Evolutionary conservation across 2,113 vertebrate genomes (phyloP).

Genomic region (Dendropsophus ebraccatus): DNA sequence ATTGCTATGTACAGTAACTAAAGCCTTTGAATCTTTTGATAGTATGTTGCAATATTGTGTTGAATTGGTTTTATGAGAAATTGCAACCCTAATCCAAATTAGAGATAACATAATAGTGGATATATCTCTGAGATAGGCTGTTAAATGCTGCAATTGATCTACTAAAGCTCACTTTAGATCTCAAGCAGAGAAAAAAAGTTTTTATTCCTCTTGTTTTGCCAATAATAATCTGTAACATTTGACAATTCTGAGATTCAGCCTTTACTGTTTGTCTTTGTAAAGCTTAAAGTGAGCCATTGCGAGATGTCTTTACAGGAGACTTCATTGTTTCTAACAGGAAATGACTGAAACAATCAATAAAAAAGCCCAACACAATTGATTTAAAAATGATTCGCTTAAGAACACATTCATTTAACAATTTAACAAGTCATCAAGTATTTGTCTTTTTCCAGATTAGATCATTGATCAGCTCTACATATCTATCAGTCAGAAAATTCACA

Average conservation of each 20-base stretch:
- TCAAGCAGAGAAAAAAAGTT: not conserved
- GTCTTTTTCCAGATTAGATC: not conserved
- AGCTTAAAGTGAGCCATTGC: not conserved
- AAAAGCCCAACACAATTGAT: not conserved
- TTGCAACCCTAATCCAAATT: no score
- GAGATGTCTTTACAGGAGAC: not conserved
- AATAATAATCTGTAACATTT: not conserved
- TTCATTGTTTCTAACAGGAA: not conserved
- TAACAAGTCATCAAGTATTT: not conserved
- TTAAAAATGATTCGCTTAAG: not conserved
- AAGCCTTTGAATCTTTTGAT: no score
- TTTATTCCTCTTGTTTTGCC: not conserved
- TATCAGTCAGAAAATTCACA: not conserved
- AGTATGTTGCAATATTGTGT: no score
- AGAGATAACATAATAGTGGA: no score
- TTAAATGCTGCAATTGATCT: no score
- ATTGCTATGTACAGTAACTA: no score
- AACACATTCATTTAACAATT: not conserved
- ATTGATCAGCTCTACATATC: not conserved
- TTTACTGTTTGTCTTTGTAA: not conserved
- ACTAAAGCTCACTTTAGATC: not conserved
- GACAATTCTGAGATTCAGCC: not conserved
- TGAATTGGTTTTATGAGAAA: no score
- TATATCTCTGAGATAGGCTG: no score
- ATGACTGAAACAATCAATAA: not conserved